phyloP scores from a whole-genome alignment of 2,113 vertebrate species.

The Penelope pileata region DNA sequence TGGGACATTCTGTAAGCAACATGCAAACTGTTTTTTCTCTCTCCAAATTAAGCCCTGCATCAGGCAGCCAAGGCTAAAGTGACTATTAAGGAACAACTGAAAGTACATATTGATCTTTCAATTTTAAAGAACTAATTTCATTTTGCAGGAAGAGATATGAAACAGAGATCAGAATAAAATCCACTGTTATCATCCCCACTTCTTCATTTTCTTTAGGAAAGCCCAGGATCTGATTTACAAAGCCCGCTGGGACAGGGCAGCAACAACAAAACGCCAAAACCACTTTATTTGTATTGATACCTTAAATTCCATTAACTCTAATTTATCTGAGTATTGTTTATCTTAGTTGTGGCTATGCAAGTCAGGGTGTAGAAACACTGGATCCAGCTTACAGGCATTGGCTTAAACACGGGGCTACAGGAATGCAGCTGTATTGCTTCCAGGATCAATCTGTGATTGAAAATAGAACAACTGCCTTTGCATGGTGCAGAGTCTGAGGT shows the following conservation, averaged over 20 bases:
- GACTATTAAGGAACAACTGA: conserved; percentile 20
- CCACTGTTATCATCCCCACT: neutral
- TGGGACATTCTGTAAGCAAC: neutral
- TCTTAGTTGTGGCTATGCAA: neutral
- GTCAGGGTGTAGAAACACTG: neutral
- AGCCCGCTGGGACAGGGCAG: neutral
- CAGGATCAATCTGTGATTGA: neutral
- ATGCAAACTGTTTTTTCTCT: neutral
- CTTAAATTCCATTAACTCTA: neutral
- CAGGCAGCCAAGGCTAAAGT: neutral
- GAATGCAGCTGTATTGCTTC: neutral
- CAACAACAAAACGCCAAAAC: neutral
- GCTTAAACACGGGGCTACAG: neutral
- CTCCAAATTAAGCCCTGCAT: neutral
- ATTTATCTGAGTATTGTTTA: neutral
- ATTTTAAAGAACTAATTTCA: neutral
- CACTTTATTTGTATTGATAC: neutral
- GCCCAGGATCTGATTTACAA: neutral
- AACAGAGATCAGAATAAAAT: neutral
- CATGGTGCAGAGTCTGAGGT: neutral
- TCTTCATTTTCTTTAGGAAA: neutral
- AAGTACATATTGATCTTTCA: conserved; percentile 26
- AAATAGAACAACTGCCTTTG: neutral
- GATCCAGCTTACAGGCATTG: neutral
- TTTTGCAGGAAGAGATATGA: neutral